Percentiles rank a stretch among this genome's conserved stretches.
These are phyloP conservation scores for Limosa lapponica DNA, from an alignment of 2,797 vertebrate species.

Conservation along the genomic window DNA sequence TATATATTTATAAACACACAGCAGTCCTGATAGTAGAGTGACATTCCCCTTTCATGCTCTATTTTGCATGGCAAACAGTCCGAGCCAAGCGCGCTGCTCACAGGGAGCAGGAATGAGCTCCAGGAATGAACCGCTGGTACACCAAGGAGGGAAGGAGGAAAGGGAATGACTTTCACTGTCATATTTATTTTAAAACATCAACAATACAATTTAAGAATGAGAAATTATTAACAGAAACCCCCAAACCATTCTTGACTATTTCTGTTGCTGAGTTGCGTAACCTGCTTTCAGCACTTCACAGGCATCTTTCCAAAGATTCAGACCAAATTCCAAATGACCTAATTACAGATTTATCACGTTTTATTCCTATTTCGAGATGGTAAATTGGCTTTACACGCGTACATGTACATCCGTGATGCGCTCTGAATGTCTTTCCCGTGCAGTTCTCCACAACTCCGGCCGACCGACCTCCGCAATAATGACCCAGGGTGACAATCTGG, in stretches of 20 bases:
- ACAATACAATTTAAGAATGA: neutral
- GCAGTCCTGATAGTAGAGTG: neutral
- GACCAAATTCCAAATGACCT: neutral
- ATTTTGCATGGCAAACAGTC: neutral
- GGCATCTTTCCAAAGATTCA: neutral
- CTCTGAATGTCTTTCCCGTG: neutral
- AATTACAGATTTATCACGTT: neutral
- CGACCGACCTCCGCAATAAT: neutral
- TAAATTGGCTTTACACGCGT: accelerated
- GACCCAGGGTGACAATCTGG: neutral
- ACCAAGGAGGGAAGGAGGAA: neutral
- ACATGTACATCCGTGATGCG: accelerated
- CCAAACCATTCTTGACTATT: neutral
- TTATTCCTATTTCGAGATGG: neutral
- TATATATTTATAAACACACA: neutral
- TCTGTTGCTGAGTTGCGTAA: neutral
- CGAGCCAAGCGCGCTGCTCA: neutral
- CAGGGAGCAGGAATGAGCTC: no score
- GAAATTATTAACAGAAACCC: neutral
- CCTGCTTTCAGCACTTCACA: neutral
- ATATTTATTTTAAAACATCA: neutral
- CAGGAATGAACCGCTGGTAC: neutral
- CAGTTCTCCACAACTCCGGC: neutral
- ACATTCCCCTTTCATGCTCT: neutral
- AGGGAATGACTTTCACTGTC: neutral